phyloP scores from a whole-genome alignment of 1,140 invertebrate genomes.

The Brachionus koreanus region DNA sequence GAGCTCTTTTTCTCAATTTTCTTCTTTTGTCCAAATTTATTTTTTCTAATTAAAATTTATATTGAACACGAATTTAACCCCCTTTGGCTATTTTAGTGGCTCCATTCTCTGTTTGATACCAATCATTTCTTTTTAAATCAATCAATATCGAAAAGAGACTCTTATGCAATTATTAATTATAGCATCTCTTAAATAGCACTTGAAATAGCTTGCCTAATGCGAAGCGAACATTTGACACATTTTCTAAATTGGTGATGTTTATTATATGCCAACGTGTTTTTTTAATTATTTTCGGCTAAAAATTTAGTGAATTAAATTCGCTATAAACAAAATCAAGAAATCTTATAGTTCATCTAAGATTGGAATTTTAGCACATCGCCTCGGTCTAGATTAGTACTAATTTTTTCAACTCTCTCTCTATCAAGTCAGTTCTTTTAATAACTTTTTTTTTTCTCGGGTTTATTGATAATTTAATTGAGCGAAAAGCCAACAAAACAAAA shows the following conservation, averaged over 20 bases:
- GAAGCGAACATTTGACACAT: not conserved
- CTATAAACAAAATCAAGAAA: constrained; percentile 7
- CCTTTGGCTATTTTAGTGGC: not conserved
- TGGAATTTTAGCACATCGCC: not conserved
- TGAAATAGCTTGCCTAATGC: constrained; percentile 8
- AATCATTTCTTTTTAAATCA: not conserved
- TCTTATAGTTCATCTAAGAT: constrained; percentile 20
- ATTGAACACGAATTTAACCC: not conserved
- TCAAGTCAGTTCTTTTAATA: constrained; percentile 1
- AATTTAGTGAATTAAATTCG: not conserved
- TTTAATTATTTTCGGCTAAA: not conserved
- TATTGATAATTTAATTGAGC: constrained; percentile 33
- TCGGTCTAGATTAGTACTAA: not conserved
- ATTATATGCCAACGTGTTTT: not conserved
- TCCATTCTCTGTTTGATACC: not conserved
- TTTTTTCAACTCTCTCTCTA: not conserved
- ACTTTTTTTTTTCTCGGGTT: not conserved
- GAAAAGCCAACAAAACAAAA: not conserved
- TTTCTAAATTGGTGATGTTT: not conserved
- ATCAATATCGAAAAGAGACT: not conserved
- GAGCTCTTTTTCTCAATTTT: constrained; percentile 1
- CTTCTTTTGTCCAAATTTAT: not conserved
- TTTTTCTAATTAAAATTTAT: constrained; percentile 22
- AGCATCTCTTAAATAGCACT: not conserved
- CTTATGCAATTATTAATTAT: not conserved